phyloP scores from a whole-genome alignment of 1,140 invertebrate genomes.

The Drosophila nannoptera region DNA sequence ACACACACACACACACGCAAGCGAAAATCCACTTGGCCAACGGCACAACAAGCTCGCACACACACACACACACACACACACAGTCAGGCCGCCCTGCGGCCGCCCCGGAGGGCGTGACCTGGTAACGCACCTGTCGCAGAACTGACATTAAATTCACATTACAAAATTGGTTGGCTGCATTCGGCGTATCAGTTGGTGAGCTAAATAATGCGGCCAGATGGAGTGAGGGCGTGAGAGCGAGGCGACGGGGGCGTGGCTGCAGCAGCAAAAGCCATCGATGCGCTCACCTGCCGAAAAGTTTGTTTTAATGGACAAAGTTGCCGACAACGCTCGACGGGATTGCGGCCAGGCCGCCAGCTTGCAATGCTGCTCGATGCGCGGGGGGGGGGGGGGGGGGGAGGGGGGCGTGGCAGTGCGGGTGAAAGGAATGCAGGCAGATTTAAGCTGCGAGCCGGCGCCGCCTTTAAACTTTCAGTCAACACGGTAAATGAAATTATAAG shows the following conservation, averaged over 20 bases:
- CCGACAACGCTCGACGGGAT: conserved; percentile 56
- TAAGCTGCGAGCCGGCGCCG: conserved; percentile 18
- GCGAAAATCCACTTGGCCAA: conserved; percentile 36
- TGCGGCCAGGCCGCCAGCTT: conserved; percentile 20
- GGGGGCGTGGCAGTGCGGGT: not conserved
- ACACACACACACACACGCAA: conserved; percentile 16
- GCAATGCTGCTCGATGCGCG: conserved; percentile 3
- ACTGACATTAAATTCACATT: conserved; percentile 77
- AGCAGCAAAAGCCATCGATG: conserved; percentile 64
- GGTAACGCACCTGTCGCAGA: conserved; percentile 71
- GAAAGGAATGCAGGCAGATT: conserved; percentile 23
- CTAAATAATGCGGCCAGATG: conserved; percentile 37
- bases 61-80: conserved; percentile 11
- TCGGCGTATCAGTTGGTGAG: conserved; percentile 69
- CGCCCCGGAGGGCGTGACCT: conserved; percentile 21
- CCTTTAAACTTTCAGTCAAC: conserved; percentile 45
- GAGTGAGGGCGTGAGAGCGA: not conserved
- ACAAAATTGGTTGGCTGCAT: conserved; percentile 74
- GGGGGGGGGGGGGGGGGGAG: not conserved
- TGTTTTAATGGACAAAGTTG: conserved; percentile 75
- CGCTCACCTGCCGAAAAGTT: conserved; percentile 71
- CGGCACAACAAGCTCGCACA: conserved; percentile 18
- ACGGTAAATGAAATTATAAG: conserved; percentile 71
- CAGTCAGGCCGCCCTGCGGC: not conserved
- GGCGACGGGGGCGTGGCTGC: not conserved